Evolutionary conservation across 2,888 invertebrate species (phyloP).

Genomic region (Drosophila eohydei): DNA sequence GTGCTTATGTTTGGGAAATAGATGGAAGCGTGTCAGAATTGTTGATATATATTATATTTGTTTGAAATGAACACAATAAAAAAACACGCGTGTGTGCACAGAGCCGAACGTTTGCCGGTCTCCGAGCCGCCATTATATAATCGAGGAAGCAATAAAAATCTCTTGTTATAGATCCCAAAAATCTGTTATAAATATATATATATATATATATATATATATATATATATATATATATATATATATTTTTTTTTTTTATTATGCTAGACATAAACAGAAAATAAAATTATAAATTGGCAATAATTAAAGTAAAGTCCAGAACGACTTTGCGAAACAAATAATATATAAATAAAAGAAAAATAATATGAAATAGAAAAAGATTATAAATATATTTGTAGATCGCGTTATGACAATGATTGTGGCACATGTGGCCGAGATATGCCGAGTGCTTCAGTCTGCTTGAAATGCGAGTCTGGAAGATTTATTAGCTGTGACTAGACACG

Average conservation of each 20-base stretch:
- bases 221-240: too few relatives aligned
- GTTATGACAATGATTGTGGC: constrained; percentile 48
- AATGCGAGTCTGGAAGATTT: constrained; percentile 57
- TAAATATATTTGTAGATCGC: constrained; percentile 23
- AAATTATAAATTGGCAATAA: constrained; percentile 48
- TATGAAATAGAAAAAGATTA: constrained; percentile 23
- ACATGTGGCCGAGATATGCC: constrained; percentile 55
- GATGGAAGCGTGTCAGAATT: constrained; percentile 76
- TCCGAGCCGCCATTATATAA: constrained; percentile 67
- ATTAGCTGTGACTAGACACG: constrained; percentile 74
- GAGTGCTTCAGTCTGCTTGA: constrained; percentile 47
- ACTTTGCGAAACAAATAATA: constrained; percentile 39
- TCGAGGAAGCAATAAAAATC: constrained; percentile 65
- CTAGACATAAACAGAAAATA: constrained; percentile 3
- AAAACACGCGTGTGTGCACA: constrained; percentile 53
- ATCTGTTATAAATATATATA: constrained; percentile 35
- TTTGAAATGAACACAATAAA: constrained; percentile 41
- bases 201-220: too few relatives aligned
- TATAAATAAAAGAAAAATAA: constrained; percentile 50
- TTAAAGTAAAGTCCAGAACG: constrained; percentile 35
- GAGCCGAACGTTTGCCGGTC: constrained; percentile 66
- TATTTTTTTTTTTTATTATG: too few relatives aligned
- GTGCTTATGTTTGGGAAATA: constrained; percentile 45
- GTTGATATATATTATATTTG: constrained; percentile 69
- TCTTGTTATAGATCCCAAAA: constrained; percentile 58